Evolutionary conservation across 2,113 vertebrate genomes (phyloP), one percentile per base, ranked within the genome.

Genomic region (Odocoileus hemionus): DNA sequence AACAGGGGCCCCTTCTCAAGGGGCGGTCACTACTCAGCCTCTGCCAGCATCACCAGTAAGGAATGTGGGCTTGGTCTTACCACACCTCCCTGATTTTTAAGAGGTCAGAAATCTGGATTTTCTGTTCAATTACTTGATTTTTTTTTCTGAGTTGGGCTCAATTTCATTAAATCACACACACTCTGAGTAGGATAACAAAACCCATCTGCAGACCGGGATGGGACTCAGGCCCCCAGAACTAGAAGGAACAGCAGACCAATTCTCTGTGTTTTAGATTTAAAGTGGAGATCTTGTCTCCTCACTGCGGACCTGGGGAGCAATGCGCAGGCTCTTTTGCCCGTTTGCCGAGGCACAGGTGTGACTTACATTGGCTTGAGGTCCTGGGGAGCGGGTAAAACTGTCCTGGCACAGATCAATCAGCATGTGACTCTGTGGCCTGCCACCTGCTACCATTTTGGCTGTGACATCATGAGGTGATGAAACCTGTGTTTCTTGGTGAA

Each of bases 291-390:
- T 15, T 55, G 14, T 64, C 7, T 86, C 50, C 6, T 57, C 6
- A 45, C 30, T 16, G 6, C 45, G 14, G 39, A 26, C 16, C 12
- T 4, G 30, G 80, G 15, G 96, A 76, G 7, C 14, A 50, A 50
- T 0, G n/a, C 3, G 0, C 11, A 2, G 1, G 54, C 54, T 26
- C 19, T 78, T 60, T n/a, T 64, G 60, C 39, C 25, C 2, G 0
- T 30, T 12, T 6, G 26, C 26, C 9, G 9, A 50, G 61, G 43
- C 23, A 2, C 21, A 8, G 13, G 6, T 5, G 11, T 1, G 74
- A 9, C 33, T 26, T 78, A 57, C 16, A 17, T 45, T 21, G 67
- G 15, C 55, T n/a, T 0, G 2, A n/a, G 57, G 87, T 28, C 36
- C 61, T 5, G 19, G 39, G 14, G 12, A 36, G 45, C 0, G 1